Base-by-base conservation (phyloP, 2,113 vertebrate species). In the Ceratotherium simum region DNA sequence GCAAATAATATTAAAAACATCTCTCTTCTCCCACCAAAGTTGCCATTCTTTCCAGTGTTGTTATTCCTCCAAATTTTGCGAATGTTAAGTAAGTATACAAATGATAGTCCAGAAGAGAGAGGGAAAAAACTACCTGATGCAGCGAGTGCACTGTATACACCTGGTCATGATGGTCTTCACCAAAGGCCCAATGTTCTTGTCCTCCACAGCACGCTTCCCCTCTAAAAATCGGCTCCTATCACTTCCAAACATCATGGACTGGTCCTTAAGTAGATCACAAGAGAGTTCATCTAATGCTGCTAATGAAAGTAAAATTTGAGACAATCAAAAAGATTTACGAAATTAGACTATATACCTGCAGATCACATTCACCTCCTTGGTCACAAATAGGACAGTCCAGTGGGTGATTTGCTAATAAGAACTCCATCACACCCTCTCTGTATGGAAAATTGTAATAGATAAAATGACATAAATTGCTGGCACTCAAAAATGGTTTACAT, bases 81-180 rank as follows among this genome's bases (percentile, higher is more conserved):
- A 72, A 6, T 33, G 80, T 42, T 88, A 97, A 84, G 17, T 92
- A 82, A 86, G 23, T 18, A 75, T 17, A 23, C 33, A 62, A 90
- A 31, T 83, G 39, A 58, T 72, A 64, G 29, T 83, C 31, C 29
- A 60, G 60, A 31, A 90, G 20, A 64, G 12, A 78, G 21, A 70
- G n/a, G 83, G 89, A 39, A 1, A 95, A 29, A 69, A 42, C 98
- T 98, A 99, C 99, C 99, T 99, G 98, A 99, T 99, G 69, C 99
- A 99, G 58, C 99, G 99, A 64, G 99, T 99, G 97, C 99, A 99
- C 98, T 99, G 99, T 98, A 99, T 99, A 96, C 99, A 99, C 86
- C 99, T 99, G 12, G 99, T 99, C 99, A 99, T 99, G 98, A 99
- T 99, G 62, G 99, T 99, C 98, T 99, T 99, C 90, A 99, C 99